A percentile compares a stretch with the other conserved stretches of the same genome.
These are phyloP conservation scores for Bujurquina vittata DNA, from an alignment of 2,113 vertebrate species.

Conservation along the genomic window DNA sequence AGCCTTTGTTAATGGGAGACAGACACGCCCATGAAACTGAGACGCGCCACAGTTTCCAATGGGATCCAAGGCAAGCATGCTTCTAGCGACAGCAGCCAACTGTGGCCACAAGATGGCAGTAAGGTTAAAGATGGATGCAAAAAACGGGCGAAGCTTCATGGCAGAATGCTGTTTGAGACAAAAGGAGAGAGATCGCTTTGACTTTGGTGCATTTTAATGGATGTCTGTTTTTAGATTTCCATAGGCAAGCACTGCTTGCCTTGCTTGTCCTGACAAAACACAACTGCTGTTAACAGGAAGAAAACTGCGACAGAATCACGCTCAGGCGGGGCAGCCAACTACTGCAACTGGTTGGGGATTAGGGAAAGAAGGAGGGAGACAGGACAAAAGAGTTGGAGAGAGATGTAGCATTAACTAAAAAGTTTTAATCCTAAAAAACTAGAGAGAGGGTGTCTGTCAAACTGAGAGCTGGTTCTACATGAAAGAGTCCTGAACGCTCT, in stretches of 20 bases:
- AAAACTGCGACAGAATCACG: background rate
- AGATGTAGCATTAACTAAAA: background rate
- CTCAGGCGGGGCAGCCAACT: background rate
- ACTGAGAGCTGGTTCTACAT: background rate
- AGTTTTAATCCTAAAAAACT: background rate
- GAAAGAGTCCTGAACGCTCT: background rate
- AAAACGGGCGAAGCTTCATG: background rate
- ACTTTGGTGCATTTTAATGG: background rate
- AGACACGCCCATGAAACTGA: background rate
- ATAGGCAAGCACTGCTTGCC: background rate
- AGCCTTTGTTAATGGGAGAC: conserved; percentile 3
- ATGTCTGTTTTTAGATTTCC: background rate
- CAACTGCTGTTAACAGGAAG: background rate
- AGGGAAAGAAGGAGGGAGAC: background rate
- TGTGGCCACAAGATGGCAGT: background rate
- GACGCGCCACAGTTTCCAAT: background rate
- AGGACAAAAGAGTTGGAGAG: background rate
- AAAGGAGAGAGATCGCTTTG: background rate
- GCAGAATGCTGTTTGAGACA: background rate
- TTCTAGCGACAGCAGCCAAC: background rate
- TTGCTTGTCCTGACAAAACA: background rate
- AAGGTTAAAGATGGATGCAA: background rate
- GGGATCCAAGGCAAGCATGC: background rate
- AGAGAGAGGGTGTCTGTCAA: background rate
- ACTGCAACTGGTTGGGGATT: background rate